These are phyloP conservation scores for Salvator merianae DNA, from an alignment of 2,113 vertebrate genomes.

Conservation along the genomic window DNA sequence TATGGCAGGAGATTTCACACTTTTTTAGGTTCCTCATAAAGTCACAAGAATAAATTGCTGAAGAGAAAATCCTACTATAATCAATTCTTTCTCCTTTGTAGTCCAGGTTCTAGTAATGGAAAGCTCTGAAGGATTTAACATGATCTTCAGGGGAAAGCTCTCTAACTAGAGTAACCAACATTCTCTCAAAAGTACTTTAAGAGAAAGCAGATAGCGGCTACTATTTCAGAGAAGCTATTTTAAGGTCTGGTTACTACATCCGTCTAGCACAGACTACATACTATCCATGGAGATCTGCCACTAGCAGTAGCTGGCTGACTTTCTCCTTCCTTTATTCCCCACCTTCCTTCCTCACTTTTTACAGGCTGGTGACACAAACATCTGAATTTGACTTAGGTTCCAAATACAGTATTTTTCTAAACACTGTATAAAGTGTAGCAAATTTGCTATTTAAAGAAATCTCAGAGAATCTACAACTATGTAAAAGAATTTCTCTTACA, in stretches of 20 bases:
- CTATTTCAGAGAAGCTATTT: conserved; percentile 29
- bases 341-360: background rate
- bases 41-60: background rate
- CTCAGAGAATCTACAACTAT: background rate
- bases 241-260: conserved; percentile 2
- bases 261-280: background rate
- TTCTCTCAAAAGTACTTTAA: conserved; percentile 10
- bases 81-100: background rate
- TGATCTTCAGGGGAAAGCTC: background rate
- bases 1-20: background rate
- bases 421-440: background rate
- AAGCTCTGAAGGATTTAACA: background rate
- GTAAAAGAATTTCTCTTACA: background rate
- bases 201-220: conserved; percentile 18
- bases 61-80: background rate
- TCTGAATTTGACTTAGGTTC: background rate
- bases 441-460: background rate
- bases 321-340: too few relatives aligned
- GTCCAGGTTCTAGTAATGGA: background rate
- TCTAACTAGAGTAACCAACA: background rate
- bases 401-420: background rate
- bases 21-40: background rate
- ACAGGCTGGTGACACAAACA: background rate
- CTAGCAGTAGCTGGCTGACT: background rate
- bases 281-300: background rate